Evolutionary conservation across 2,113 vertebrate genomes (phyloP).

Genomic region (Anthoscopus minutus): DNA sequence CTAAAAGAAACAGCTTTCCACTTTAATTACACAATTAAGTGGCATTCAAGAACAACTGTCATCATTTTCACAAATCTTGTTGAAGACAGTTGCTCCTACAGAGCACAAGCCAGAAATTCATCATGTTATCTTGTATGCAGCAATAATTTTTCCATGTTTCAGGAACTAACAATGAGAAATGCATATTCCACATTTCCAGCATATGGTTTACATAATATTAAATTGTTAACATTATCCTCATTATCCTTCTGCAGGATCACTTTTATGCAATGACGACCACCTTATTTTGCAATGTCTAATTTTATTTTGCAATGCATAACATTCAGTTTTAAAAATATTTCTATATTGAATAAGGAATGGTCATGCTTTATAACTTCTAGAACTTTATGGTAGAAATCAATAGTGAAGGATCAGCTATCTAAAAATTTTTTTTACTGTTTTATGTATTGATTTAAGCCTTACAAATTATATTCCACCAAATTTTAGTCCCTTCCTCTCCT

Average conservation of each 20-base stretch:
- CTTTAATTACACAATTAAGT: not conserved
- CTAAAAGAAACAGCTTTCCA: not conserved
- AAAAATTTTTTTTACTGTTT: slow-evolving; percentile 57
- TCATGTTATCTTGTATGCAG: not conserved
- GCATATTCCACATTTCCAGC: not conserved
- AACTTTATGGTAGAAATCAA: slow-evolving; percentile 65
- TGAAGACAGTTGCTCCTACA: not conserved
- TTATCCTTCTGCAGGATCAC: not conserved
- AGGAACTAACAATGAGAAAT: not conserved
- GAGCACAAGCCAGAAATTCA: not conserved
- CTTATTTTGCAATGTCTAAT: not conserved
- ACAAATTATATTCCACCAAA: slow-evolving; percentile 42
- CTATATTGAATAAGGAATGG: slow-evolving; percentile 60
- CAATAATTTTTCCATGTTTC: not conserved
- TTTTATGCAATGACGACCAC: not conserved
- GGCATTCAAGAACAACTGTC: not conserved
- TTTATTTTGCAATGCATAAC: not conserved
- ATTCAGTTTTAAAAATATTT: slow-evolving; percentile 30
- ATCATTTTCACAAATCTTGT: not conserved
- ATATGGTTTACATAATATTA: not conserved
- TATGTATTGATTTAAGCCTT: slow-evolving; percentile 48
- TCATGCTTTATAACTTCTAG: slow-evolving; percentile 59
- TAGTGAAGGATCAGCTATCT: slow-evolving; percentile 56
- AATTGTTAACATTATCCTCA: not conserved
- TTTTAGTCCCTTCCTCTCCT: not conserved